Conservation (phyloP, 2,888 invertebrate species). For the Hemaris fuciformis region DNA sequence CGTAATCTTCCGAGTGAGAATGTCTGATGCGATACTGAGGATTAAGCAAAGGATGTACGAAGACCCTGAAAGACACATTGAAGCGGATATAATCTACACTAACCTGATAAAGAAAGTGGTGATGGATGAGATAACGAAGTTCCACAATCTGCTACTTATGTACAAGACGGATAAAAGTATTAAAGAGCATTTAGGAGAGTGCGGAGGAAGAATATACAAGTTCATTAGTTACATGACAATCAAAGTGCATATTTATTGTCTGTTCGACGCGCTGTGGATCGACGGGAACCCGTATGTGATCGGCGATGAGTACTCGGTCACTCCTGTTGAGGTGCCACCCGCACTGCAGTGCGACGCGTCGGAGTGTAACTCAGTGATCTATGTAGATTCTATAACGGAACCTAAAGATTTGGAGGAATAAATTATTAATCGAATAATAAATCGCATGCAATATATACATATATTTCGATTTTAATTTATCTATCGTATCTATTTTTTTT, state of each 20-base stretch:
- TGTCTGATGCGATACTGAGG: conserved; percentile 72
- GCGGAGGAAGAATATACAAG: conserved; percentile 72
- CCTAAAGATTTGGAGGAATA: conserved; percentile 70
- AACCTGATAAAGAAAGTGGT: conserved; percentile 74
- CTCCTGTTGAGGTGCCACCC: conserved; percentile 69
- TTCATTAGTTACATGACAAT: conserved; percentile 77
- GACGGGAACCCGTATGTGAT: conserved; percentile 76
- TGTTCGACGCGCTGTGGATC: conserved; percentile 74
- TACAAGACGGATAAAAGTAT: conserved; percentile 73
- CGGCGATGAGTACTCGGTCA: conserved; percentile 73
- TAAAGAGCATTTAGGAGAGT: conserved; percentile 73
- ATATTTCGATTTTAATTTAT: neutral
- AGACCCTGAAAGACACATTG: conserved; percentile 70
- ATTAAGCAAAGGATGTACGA: conserved; percentile 76
- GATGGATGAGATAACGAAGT: conserved; percentile 73
- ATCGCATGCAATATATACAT: conserved; percentile 15
- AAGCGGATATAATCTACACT: conserved; percentile 73
- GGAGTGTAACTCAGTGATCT: conserved; percentile 71
- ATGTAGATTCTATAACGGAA: conserved; percentile 72
- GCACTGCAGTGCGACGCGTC: conserved; percentile 73
- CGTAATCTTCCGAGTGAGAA: conserved; percentile 69
- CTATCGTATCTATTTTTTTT: too few relatives aligned
- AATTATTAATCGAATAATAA: conserved; percentile 25
- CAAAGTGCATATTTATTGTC: conserved; percentile 72
- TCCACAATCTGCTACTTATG: conserved; percentile 69